These are phyloP conservation scores for Pteronotus mesoamericanus DNA, from an alignment of 2,797 vertebrate genomes.

Conservation along the genomic window DNA sequence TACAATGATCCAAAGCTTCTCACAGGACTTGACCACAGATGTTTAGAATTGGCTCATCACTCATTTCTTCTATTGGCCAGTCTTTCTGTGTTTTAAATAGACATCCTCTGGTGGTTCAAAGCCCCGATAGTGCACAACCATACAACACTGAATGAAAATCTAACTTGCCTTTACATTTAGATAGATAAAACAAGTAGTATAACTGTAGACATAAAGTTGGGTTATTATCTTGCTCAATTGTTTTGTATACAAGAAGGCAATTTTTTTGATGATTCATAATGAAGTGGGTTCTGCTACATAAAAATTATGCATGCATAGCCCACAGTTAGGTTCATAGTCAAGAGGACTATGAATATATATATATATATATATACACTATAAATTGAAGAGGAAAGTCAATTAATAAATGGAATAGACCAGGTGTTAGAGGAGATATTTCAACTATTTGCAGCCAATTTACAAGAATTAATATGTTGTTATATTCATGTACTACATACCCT, in stretches of 20 bases:
- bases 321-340: background rate
- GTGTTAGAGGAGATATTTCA: background rate
- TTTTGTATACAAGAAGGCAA: background rate
- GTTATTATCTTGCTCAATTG: constrained; percentile 18
- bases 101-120: background rate
- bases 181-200: background rate
- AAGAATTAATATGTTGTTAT: background rate
- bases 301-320: background rate
- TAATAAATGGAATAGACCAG: background rate
- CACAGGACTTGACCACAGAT: background rate
- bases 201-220: background rate
- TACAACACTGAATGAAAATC: background rate
- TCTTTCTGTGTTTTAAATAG: background rate
- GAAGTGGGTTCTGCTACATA: background rate
- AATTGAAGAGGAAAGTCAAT: background rate
- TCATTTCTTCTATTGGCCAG: background rate
- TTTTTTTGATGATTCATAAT: background rate
- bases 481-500: background rate
- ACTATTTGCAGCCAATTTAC: background rate
- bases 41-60: background rate
- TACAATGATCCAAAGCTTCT: background rate
- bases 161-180: background rate
- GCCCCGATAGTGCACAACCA: background rate
- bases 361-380: background rate
- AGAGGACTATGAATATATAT: background rate